A percentile compares a stretch with the other conserved stretches of the same genome.
phyloP scores from a whole-genome alignment of 2,888 invertebrate species.

The Elgonia sp. region DNA sequence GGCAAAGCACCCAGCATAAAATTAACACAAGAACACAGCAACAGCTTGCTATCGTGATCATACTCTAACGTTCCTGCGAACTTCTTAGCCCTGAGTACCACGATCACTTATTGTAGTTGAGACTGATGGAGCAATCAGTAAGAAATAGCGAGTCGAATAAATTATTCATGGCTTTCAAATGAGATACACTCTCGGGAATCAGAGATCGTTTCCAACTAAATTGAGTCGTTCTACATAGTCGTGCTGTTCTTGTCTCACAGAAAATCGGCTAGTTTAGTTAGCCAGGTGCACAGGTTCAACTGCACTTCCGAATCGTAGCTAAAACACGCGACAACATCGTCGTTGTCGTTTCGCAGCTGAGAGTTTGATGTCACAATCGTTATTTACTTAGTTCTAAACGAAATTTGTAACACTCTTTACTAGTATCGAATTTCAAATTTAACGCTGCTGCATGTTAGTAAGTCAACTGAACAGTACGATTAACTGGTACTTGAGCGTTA shows the following conservation, averaged over 20 bases:
- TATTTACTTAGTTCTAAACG: slow-evolving; percentile 53
- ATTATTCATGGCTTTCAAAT: slow-evolving; percentile 79
- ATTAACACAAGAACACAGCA: slow-evolving; percentile 53
- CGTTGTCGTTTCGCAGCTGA: slow-evolving; percentile 32
- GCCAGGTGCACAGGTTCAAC: slow-evolving; percentile 62
- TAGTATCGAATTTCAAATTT: slow-evolving; percentile 47
- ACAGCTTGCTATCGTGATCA: slow-evolving; percentile 63
- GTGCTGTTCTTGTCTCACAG: slow-evolving; percentile 67
- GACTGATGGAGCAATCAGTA: slow-evolving; percentile 78
- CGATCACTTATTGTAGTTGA: slow-evolving; percentile 74
- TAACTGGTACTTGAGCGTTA: slow-evolving; percentile 5
- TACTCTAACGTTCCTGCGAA: slow-evolving; percentile 55
- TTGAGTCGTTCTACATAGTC: slow-evolving; percentile 75
- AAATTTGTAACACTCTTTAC: slow-evolving; percentile 45
- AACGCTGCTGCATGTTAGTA: slow-evolving; percentile 8
- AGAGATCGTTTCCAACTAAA: slow-evolving; percentile 78
- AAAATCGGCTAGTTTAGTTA: slow-evolving; percentile 73
- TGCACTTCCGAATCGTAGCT: slow-evolving; percentile 55
- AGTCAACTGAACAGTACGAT: slow-evolving; percentile 11
- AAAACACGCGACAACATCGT: slow-evolving; percentile 65
- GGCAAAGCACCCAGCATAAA: slow-evolving; percentile 46
- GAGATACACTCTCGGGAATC: slow-evolving; percentile 76
- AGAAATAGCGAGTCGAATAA: slow-evolving; percentile 78
- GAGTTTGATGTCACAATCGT: slow-evolving; percentile 32
- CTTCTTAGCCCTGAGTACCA: slow-evolving; percentile 61